Percentiles rank a stretch among this genome's conserved stretches.
These are phyloP conservation scores for Micropoecilia bifurca DNA, from an alignment of 2,797 vertebrate species.

Conservation along the genomic window DNA sequence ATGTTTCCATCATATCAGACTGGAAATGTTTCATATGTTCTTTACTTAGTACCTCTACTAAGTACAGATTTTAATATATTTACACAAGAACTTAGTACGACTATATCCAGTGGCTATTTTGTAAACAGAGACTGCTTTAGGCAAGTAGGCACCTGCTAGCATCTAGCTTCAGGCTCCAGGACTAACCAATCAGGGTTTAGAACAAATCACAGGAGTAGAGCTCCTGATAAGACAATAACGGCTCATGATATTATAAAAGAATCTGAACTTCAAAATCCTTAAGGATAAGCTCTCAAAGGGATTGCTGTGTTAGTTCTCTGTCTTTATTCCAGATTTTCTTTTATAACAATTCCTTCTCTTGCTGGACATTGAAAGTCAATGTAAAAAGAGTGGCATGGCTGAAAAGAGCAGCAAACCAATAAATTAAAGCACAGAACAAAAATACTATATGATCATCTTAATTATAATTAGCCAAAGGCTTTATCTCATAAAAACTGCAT, in stretches of 20 bases:
- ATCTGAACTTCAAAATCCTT: not conserved
- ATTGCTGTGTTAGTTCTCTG: not conserved
- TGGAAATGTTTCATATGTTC: not conserved
- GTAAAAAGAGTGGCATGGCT: not conserved
- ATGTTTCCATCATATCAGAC: not conserved
- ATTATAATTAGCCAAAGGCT: not conserved
- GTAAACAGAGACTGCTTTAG: not conserved
- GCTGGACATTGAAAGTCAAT: not conserved
- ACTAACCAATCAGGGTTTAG: not conserved
- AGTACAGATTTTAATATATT: too few relatives aligned
- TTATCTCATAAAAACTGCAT: not conserved
- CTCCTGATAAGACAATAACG: not conserved
- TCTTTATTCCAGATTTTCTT: not conserved
- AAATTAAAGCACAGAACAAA: not conserved
- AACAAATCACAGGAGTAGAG: not conserved
- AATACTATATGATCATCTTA: not conserved
- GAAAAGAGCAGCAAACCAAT: not conserved
- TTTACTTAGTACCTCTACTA: too few relatives aligned
- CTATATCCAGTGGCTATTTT: not conserved
- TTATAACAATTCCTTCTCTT: not conserved
- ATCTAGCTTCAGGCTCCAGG: not conserved
- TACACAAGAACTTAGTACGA: too few relatives aligned
- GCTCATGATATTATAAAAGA: not conserved
- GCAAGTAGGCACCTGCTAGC: not conserved
- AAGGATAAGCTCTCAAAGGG: not conserved